These are phyloP conservation scores for Petrolisthes cinctipes DNA, from an alignment of 2,888 invertebrate genomes.

Conservation along the genomic window DNA sequence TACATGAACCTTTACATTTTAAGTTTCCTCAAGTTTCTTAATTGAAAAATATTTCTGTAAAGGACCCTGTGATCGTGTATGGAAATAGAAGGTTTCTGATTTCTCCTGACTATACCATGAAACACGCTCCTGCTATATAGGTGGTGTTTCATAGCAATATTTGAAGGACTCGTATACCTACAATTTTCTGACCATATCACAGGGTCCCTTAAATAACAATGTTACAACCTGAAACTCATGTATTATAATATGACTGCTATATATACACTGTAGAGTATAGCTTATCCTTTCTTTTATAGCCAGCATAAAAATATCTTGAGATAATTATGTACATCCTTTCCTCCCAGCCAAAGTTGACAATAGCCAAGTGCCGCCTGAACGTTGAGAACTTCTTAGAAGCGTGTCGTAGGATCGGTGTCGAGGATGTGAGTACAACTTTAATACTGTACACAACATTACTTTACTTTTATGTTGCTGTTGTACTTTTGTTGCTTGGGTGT, in stretches of 20 bases:
- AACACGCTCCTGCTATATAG: too few relatives aligned
- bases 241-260: not conserved
- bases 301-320: not conserved
- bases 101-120: too few relatives aligned
- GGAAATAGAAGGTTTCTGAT: too few relatives aligned
- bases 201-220: too few relatives aligned
- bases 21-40: not conserved
- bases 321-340: conserved; percentile 48
- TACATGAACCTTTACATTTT: not conserved
- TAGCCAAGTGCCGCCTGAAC: conserved; percentile 92
- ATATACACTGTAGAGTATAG: not conserved
- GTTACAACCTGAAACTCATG: too few relatives aligned
- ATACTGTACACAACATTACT: conserved; percentile 1
- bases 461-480: conserved; percentile 7
- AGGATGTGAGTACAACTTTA: conserved; percentile 81
- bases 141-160: too few relatives aligned
- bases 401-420: conserved; percentile 91
- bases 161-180: too few relatives aligned
- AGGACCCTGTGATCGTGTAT: too few relatives aligned
- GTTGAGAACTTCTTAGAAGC: conserved; percentile 96
- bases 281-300: not conserved
- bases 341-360: conserved; percentile 91
- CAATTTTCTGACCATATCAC: too few relatives aligned
- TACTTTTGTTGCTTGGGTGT: conserved; percentile 21
- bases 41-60: too few relatives aligned